Evolutionary conservation across 2,113 vertebrate species (phyloP), one percentile per base, ranked within the genome.

Genomic region (Cariama cristata): DNA sequence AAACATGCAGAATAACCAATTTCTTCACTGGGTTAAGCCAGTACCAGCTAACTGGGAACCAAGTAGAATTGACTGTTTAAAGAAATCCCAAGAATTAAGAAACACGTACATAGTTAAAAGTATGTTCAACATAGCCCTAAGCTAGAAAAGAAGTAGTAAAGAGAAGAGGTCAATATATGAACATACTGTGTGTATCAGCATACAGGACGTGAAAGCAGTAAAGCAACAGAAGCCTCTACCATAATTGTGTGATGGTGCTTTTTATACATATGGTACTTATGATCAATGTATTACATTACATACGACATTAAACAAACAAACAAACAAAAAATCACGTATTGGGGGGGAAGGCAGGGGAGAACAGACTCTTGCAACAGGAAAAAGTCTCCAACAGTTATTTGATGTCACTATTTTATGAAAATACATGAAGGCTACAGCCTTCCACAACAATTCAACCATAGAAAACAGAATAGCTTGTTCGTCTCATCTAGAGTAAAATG

Each of bases 1-100:
- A 56, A 80, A 47, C 13, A 83, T 0, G 6, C 32, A 95, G 62
- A 86, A 63, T 40, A 75, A 72, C 8, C 6, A 0, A 44, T 28
- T 83, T 88, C 50, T 71, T 79, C 67, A 50, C 52, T 50, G 38
- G 12, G 3, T 71, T 59, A 86, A 14, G 8, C 12, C 5, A 20
- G 42, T 66, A 68, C 24, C 55, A 16, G 23, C 13, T 88, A 45
- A 40, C 27, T 81, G 69, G 44, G 13, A 77, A 67, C 22, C 4
- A 88, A 59, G 7, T 17, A 59, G 33, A 69, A 23, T 3, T 0
- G 0, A 64, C 1, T 22, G 4, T 50, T 79, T 38, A 63, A 86
- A 72, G 24, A 52, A 63, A 94, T 9, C 11, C 38, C 50, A 64
- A 88, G 56, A 90, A 63, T 49, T 71, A 53, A 62, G 55, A 81